Conservation (phyloP, 2,113 vertebrate genomes). For the Gnathonemus echidnorhynchus region DNA sequence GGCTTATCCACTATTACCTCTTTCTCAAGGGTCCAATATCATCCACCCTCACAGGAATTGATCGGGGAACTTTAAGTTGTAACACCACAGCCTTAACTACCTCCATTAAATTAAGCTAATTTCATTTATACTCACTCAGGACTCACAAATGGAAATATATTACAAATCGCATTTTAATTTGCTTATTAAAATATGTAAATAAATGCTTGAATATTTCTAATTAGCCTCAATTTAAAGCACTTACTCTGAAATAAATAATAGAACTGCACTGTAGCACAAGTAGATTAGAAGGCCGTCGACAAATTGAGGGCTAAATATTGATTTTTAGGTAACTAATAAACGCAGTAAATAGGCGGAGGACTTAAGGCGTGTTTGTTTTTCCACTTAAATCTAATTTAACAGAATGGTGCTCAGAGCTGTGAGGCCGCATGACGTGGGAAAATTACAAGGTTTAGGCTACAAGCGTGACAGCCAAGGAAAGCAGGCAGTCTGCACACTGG, state of each 20-base stretch:
- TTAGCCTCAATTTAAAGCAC: background rate
- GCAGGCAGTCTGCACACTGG: background rate
- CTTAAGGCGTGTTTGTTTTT: background rate
- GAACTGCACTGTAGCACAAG: background rate
- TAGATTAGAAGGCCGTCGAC: background rate
- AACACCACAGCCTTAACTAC: background rate
- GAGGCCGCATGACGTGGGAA: background rate
- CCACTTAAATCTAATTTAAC: slow-evolving; percentile 4
- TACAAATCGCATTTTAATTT: background rate
- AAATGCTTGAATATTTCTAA: background rate
- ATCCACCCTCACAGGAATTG: background rate
- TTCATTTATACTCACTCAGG: background rate
- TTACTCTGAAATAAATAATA: background rate
- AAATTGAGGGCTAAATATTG: background rate
- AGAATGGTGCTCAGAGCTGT: background rate
- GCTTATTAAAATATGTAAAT: slow-evolving; percentile 5
- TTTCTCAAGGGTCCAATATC: background rate
- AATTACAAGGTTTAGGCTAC: background rate
- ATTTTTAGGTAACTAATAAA: background rate
- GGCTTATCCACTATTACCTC: background rate
- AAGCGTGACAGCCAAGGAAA: background rate
- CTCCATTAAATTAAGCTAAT: background rate
- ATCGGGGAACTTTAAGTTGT: background rate
- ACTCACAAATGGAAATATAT: background rate
- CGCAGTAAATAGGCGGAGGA: background rate